Evolutionary conservation across 2,113 vertebrate species (phyloP), one percentile per base, ranked within the genome.

Genomic region (Neoarius graeffei): DNA sequence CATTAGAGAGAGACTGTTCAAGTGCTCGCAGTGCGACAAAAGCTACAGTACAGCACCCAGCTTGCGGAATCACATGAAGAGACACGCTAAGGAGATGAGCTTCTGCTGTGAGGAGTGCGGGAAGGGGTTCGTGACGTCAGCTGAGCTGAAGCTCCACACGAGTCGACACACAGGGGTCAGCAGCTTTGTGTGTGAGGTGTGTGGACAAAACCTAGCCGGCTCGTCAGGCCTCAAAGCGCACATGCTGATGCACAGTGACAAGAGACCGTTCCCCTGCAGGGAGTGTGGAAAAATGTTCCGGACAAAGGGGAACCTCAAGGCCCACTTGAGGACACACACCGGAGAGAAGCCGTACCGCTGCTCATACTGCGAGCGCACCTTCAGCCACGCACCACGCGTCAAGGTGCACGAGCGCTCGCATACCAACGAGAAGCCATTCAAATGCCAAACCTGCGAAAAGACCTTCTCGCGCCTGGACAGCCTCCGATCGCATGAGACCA

Each of bases 211-310:
- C 42, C 69, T 87, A 48, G 30, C 81, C 19, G 60, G 81, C 50
- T 62, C 67, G 1, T 87, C 81, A 2, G 54, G 67, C 11, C 89
- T 90, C 42, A 62, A 23, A 17, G 64, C n/a, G 5, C 89, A 88
- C 77, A 35, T 74, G 73, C 71, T 74, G 79, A 73, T 27, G 25
- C 89, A 90, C 87, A 88, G 62, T 2, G 85, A 73, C 0, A 74
- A 67, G 35, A 81, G 17, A 48, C 86, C 86, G 0, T 87, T 82
- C 86, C 13, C 11, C 48, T 89, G 89, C 17, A 13, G 77, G 17
- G 83, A 89, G 17, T 89, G 89, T 3, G 89, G 74, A 2, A 90
- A 88, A 83, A 87, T 62, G 25, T 90, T 87, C 48, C 83, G 5
- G 42, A 35, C 52, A 0, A 56, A 71, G 15, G 48, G 66, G 27